These are phyloP conservation scores for Acronicta alni DNA, from an alignment of 2,888 invertebrate genomes.

Conservation along the genomic window DNA sequence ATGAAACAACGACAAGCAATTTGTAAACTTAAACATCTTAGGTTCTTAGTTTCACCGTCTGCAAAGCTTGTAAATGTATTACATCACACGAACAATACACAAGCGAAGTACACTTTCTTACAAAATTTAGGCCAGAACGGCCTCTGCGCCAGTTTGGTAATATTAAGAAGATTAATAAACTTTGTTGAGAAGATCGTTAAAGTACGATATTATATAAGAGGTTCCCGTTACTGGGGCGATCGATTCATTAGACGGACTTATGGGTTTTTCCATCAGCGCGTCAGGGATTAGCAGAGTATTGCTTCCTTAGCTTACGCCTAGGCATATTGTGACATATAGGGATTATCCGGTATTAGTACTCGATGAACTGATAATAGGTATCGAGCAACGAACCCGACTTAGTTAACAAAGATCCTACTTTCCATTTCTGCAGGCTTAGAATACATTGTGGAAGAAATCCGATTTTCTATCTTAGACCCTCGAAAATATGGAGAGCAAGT, in stretches of 20 bases:
- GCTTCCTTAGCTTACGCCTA: slow-evolving; percentile 51
- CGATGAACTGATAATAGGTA: slow-evolving; percentile 57
- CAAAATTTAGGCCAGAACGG: slow-evolving; percentile 33
- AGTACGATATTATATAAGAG: slow-evolving; percentile 48
- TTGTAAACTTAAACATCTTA: not conserved
- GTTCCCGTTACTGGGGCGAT: slow-evolving; percentile 56
- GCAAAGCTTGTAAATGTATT: slow-evolving; percentile 21
- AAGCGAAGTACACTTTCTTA: slow-evolving; percentile 33
- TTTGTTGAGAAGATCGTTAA: slow-evolving; percentile 50
- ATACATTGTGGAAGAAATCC: no score
- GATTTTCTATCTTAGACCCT: no score
- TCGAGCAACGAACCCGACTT: slow-evolving; percentile 35
- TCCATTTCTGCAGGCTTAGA: no score
- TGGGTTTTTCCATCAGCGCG: slow-evolving; percentile 52
- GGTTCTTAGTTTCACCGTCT: slow-evolving; percentile 14
- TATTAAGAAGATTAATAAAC: slow-evolving; percentile 54
- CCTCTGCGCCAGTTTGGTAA: slow-evolving; percentile 35
- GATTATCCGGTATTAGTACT: slow-evolving; percentile 58
- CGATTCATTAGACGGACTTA: slow-evolving; percentile 55
- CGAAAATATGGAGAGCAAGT: no score
- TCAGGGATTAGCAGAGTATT: slow-evolving; percentile 56
- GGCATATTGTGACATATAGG: slow-evolving; percentile 43
- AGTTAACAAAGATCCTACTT: not conserved
- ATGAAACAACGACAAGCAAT: not conserved
- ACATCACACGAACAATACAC: slow-evolving; percentile 19